A percentile compares a stretch with the other conserved stretches of the same genome.
phyloP scores from a whole-genome alignment of 2,888 invertebrate species.

The Lasioglossum oenotherae region DNA sequence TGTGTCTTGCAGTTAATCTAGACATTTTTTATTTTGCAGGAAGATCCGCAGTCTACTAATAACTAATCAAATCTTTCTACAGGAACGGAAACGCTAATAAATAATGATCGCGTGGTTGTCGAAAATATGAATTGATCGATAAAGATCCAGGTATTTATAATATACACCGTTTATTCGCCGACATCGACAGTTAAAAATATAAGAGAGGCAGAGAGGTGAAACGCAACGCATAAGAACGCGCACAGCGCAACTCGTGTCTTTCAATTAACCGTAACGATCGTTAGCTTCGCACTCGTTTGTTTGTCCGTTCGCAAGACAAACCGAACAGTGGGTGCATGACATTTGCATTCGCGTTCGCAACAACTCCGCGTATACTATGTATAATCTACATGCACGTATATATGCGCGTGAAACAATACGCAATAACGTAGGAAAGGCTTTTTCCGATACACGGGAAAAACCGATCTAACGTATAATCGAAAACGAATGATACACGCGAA shows the following conservation, averaged over 20 bases:
- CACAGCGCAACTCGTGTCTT: constrained; percentile 3
- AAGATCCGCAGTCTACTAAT: neutral
- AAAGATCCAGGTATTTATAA: neutral
- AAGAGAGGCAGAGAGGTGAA: constrained; percentile 48
- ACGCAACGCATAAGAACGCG: constrained; percentile 31
- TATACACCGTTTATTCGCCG: neutral
- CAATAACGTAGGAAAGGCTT: neutral
- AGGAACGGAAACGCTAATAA: neutral
- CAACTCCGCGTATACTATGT: neutral
- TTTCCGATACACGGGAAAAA: neutral
- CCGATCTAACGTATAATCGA: neutral
- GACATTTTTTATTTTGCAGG: too few species aligned
- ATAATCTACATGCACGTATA: neutral
- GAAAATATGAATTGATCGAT: neutral
- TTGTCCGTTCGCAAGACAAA: neutral
- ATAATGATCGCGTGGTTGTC: neutral
- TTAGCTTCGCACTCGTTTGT: neutral
- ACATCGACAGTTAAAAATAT: constrained; percentile 42
- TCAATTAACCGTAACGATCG: constrained; percentile 23
- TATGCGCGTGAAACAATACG: neutral
- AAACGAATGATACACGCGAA: neutral
- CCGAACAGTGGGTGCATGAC: neutral
- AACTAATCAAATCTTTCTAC: neutral
- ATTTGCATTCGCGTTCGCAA: neutral
- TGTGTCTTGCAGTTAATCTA: too few species aligned